These are phyloP conservation scores for Conchocele bisecta DNA, from an alignment of 2,888 invertebrate genomes.

Conservation along the genomic window DNA sequence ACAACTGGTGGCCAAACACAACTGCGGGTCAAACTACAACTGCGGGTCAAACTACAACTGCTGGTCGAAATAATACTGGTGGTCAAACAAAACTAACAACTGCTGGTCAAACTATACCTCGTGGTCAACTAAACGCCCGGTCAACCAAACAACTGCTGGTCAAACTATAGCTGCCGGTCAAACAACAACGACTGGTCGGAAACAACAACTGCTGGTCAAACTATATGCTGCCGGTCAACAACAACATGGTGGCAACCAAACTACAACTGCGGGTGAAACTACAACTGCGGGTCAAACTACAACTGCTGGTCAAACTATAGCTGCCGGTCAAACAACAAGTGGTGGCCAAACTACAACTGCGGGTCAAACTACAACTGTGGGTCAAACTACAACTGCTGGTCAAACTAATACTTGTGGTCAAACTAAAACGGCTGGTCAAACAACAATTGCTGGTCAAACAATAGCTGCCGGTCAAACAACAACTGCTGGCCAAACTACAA, in stretches of 20 bases:
- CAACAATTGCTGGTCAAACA: too few species aligned
- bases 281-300: background rate
- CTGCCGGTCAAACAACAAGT: too few species aligned
- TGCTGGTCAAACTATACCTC: constrained; percentile 3
- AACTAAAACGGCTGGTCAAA: too few species aligned
- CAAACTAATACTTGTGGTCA: too few species aligned
- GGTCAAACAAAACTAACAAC: constrained; percentile 7
- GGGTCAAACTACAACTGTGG: too few species aligned
- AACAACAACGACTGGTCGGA: constrained; percentile 7
- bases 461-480: too few species aligned
- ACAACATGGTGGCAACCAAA: background rate
- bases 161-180: constrained; percentile 6
- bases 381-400: too few species aligned
- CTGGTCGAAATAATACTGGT: constrained; percentile 6
- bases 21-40: constrained; percentile 8
- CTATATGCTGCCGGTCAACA: background rate
- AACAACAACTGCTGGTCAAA: background rate
- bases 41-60: constrained; percentile 1
- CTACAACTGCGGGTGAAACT: too few species aligned
- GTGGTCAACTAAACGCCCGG: constrained; percentile 1
- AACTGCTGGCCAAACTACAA: too few species aligned
- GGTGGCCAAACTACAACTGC: too few species aligned
- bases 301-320: background rate
- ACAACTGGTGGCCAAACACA: constrained; percentile 5
- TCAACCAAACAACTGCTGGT: too few species aligned